A percentile compares a stretch with the other conserved stretches of the same genome.
Conservation (phyloP, 2,797 vertebrate species). For the Anguilla megastoma region DNA sequence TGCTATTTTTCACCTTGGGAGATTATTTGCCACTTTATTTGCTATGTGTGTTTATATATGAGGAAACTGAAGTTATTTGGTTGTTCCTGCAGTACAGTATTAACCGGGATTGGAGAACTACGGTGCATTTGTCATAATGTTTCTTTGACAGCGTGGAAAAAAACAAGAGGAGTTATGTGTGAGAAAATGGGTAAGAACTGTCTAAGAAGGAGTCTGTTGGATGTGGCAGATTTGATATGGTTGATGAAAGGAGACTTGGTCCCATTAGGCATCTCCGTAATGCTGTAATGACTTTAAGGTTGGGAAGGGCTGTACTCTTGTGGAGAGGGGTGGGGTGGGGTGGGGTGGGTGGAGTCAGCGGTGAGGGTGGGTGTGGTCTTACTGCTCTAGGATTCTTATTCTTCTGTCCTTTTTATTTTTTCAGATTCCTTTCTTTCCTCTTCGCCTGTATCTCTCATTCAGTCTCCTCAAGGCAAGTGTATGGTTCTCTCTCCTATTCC, state of each 20-base stretch:
- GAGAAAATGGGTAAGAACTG: background rate
- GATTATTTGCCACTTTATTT: constrained; percentile 2
- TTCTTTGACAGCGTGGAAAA: background rate
- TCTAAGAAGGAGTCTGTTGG: background rate
- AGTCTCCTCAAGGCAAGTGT: constrained; percentile 96
- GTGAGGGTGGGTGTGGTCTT: background rate
- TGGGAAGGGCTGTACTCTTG: constrained; percentile 33
- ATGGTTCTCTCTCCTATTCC: constrained; percentile 70
- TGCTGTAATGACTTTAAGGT: too few species aligned
- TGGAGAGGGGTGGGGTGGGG: constrained; percentile 27
- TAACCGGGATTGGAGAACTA: constrained; percentile 49
- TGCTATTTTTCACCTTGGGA: background rate
- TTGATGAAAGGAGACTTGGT: background rate
- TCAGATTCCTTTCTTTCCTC: constrained; percentile 94
- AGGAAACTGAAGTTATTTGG: background rate
- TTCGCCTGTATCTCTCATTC: constrained; percentile 94
- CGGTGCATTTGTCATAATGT: constrained; percentile 57
- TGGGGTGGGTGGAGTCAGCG: background rate
- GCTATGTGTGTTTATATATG: background rate
- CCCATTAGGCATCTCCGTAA: background rate
- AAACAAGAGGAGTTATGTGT: background rate
- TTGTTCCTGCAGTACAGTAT: constrained; percentile 27
- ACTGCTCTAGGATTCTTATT: constrained; percentile 68
- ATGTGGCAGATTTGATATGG: background rate
- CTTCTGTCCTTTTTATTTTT: constrained; percentile 83